Evolutionary conservation across 2,888 invertebrate genomes (phyloP), one percentile per base, ranked within the genome.

Genomic region (Amblyjoppa proteus): DNA sequence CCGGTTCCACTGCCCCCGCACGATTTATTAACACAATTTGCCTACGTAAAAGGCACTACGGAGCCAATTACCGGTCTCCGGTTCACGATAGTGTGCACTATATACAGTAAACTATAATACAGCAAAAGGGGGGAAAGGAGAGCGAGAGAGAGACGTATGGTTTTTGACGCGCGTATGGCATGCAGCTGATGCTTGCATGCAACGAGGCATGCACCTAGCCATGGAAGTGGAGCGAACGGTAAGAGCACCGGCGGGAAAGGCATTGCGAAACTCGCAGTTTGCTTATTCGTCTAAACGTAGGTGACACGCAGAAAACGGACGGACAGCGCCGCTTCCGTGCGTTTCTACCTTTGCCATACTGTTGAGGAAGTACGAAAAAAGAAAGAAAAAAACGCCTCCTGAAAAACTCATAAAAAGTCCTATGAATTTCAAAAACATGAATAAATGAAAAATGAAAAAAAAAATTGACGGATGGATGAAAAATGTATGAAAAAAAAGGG

Each of bases 21-120:
- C 89, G 90, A 91, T 91, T 91, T 91, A 91, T 91, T 91, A 91
- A 91, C 89, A 90, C 89, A 90, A 91, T 91, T 91, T 90, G 89
- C 89, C 89, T 85, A 88, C 88, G 89, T 88, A 89, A 90, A 91
- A 91, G 90, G 90, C 90, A 88, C 89, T 89, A 86, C 86, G 86
- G 78, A 82, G 88, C 88, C 90, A 91, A 91, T 91, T 91, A 91
- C 89, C 88, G 87, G 87, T 85, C 81, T 84, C 74, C 66, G 85
- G 85, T 84, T 80, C 84, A 84, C 80, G 85, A 85, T 83, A 84
- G 77, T 73, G 77, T 74, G 75, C 41, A 73, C 61, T 70, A 56
- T 56, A 56, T 56, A 77, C 56, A n/a, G 56, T 3, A 28, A 82
- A 70, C 51, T 31, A 71, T 81, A 75, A 81, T 78, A 73, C 70